A percentile compares a stretch with the other conserved stretches of the same genome.
Evolutionary conservation across 2,797 vertebrate genomes (phyloP).

Genomic region (Chromis chromis): DNA sequence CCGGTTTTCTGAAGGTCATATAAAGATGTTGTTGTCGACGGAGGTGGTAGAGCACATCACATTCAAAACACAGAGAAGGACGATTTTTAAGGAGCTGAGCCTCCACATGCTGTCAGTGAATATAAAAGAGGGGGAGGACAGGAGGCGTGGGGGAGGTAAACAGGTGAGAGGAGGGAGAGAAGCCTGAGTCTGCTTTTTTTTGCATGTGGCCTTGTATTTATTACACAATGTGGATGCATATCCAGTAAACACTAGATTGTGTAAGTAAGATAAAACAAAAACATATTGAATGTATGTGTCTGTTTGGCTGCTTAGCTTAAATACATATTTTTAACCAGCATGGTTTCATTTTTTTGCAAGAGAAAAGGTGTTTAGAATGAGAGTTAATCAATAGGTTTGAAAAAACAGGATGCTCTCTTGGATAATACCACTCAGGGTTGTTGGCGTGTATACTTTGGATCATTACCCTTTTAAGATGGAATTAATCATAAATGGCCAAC

Average conservation of each 20-base stretch:
- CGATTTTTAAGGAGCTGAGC: conserved; percentile 36
- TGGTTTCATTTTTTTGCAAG: neutral
- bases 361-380: neutral
- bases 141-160: neutral
- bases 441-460: no score
- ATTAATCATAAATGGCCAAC: no score
- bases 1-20: conserved; percentile 31
- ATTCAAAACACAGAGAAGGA: conserved; percentile 34
- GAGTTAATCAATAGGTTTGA: neutral
- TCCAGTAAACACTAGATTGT: no score
- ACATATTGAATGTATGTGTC: neutral
- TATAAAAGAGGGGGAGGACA: conserved; percentile 27
- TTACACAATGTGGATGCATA: no score
- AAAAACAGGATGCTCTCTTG: no score
- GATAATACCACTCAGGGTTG: no score
- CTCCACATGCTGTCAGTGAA: conserved; percentile 21
- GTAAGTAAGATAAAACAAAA: no score
- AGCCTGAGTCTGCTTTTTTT: neutral
- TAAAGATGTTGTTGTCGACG: conserved; percentile 29
- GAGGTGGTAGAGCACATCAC: conserved; percentile 33
- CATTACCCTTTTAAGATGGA: no score
- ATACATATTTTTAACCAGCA: no score
- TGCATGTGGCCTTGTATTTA: neutral
- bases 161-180: neutral
- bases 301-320: no score